Conservation (phyloP, 2,888 invertebrate genomes). For the Chydorus sphaericus region DNA sequence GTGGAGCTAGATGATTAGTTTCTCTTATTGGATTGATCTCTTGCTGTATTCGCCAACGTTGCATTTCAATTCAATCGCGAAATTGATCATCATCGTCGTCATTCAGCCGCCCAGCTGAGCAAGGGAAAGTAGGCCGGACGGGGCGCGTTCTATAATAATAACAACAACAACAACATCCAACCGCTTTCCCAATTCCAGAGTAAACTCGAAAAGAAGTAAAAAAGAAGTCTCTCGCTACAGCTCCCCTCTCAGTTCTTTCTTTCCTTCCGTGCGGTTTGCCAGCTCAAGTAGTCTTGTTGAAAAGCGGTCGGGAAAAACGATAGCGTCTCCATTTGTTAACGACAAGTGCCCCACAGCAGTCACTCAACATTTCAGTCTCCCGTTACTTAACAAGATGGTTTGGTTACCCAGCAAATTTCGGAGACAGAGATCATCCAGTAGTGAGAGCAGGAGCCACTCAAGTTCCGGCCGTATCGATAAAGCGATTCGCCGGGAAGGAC, state of each 20-base stretch:
- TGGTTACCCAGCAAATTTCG: not conserved
- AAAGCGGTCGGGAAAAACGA: conserved; percentile 5
- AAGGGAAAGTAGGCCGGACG: conserved; percentile 5
- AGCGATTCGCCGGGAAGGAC: too few relatives aligned
- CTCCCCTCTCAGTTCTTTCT: too few relatives aligned
- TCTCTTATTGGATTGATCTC: too few relatives aligned
- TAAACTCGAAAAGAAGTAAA: too few relatives aligned
- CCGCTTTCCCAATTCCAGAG: not conserved
- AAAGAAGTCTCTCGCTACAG: too few relatives aligned
- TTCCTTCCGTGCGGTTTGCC: too few relatives aligned
- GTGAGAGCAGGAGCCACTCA: not conserved
- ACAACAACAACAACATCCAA: not conserved
- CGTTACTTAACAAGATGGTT: not conserved
- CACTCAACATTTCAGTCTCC: not conserved
- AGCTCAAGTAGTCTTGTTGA: not conserved
- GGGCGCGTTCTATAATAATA: not conserved
- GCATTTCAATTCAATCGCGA: too few relatives aligned
- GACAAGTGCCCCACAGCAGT: conserved; percentile 1
- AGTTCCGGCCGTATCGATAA: not conserved
- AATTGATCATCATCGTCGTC: not conserved
- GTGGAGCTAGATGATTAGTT: too few relatives aligned
- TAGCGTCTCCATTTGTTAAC: not conserved
- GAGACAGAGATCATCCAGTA: not conserved
- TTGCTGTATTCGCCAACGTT: too few relatives aligned
- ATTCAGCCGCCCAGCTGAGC: not conserved